Base-by-base conservation (phyloP, 2,888 invertebrate genomes). In the Zaprionus bogoriensis region DNA sequence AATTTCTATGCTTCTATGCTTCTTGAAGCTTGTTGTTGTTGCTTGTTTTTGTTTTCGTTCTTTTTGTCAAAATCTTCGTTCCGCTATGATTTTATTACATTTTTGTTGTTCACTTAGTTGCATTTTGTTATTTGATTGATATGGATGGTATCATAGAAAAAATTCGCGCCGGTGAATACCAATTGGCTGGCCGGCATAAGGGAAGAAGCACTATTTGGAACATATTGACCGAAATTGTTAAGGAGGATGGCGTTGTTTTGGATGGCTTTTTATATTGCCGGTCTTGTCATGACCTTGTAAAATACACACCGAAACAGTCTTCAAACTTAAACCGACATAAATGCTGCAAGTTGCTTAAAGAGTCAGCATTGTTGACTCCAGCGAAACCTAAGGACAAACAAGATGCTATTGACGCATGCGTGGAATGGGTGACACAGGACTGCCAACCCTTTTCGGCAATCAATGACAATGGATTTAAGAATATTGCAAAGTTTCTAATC, bases 301-400 rank as follows among this genome's bases (percentile, higher is more conserved):
- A 64, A 54, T 61, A 52, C 38, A 38, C 32, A 6, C 9, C 39
- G 22, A 52, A 45, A 20, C 52, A 62, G n/a, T 45, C 66, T 17
- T 66, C 42, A 6, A 59, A 65, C 53, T 53, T 68, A 60, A 53
- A 28, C 38, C 64, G 68, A 30, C 58, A 65, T 57, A 68, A 68
- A 22, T 68, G 58, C 50, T 68, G 58, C 39, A 44, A 59, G 22
- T 45, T 14, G 25, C 44, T 69, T 19, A 68, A 65, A 44, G 54
- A 59, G 25, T 22, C 41, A 4, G 55, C 52, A 19, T 22, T 42
- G 30, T 7, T 62, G 5, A 58, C 50, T 53, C 52, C 12, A 39
- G 42, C 57, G 3, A 45, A 50, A 25, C 10, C 50, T 23, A 57
- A 66, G 19, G 55, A 62, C 14, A 65, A 58, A 58, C 46, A 58